Conservation (phyloP, 2,888 invertebrate genomes). For the Dorcus hopei region DNA sequence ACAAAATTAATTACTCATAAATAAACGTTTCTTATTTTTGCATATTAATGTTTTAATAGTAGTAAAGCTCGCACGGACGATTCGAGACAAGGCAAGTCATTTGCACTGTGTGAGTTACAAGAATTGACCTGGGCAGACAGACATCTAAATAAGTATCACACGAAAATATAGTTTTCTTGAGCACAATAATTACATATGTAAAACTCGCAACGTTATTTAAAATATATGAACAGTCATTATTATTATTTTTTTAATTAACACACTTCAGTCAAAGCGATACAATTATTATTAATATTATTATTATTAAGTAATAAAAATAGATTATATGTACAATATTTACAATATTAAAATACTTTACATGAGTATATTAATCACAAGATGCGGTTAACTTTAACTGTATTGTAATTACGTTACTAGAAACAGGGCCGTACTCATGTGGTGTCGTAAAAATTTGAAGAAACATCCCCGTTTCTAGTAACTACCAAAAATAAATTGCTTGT, state of each 20-base stretch:
- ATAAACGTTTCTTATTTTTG: too few relatives aligned
- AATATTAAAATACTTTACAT: background rate
- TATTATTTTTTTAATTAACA: background rate
- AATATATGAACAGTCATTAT: background rate
- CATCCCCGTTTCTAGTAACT: too few relatives aligned
- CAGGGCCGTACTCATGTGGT: too few relatives aligned
- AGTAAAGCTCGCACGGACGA: background rate
- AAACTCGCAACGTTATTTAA: background rate
- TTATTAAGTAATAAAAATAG: background rate
- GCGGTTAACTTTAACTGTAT: background rate
- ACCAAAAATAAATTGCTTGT: too few relatives aligned
- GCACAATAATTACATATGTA: background rate
- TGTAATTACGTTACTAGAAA: too few relatives aligned
- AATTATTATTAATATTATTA: background rate
- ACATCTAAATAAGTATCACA: background rate
- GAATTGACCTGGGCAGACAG: background rate
- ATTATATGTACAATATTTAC: background rate
- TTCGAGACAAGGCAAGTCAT: background rate
- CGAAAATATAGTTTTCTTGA: conserved; percentile 1
- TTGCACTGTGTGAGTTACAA: background rate
- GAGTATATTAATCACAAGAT: background rate
- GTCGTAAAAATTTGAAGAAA: too few relatives aligned
- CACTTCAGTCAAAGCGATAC: background rate
- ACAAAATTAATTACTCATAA: too few relatives aligned
- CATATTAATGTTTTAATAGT: background rate